phyloP scores from a whole-genome alignment of 2,113 vertebrate genomes.

The Formicarius rufipectus region DNA sequence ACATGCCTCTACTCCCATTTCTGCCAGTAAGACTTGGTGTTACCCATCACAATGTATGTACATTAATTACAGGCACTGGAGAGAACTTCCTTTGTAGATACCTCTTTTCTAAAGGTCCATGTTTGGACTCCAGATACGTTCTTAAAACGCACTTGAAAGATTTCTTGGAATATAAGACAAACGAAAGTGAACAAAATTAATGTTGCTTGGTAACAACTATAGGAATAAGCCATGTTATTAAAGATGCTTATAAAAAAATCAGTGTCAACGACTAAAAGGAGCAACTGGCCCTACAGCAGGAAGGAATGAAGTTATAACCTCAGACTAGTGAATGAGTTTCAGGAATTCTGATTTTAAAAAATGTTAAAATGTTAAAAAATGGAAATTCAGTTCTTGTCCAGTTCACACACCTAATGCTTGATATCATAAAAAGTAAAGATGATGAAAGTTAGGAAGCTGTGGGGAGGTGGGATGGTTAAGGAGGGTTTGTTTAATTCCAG shows the following conservation, averaged over 20 bases:
- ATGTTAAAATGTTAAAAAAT: background rate
- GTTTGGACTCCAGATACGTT: background rate
- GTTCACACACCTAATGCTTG: background rate
- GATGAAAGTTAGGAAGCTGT: background rate
- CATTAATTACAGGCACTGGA: background rate
- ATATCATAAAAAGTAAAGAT: background rate
- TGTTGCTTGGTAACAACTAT: slow-evolving; percentile 45
- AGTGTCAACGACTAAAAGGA: background rate
- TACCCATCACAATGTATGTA: no score
- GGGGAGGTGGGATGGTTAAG: rapidly evolving
- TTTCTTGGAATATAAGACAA: slow-evolving; percentile 14
- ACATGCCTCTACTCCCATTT: background rate
- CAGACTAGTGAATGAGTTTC: background rate
- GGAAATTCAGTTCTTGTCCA: background rate
- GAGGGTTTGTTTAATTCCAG: background rate
- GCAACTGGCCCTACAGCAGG: background rate
- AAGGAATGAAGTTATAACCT: background rate
- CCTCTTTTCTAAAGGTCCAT: background rate
- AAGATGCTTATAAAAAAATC: background rate
- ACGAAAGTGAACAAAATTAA: slow-evolving; percentile 10
- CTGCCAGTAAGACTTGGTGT: background rate
- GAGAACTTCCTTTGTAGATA: background rate
- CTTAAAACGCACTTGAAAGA: background rate
- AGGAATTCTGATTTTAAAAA: background rate
- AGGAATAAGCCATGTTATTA: background rate